A percentile compares a stretch with the other conserved stretches of the same genome.
These are phyloP conservation scores for Anniella stebbinsi DNA, from an alignment of 2,797 vertebrate species.

Conservation along the genomic window DNA sequence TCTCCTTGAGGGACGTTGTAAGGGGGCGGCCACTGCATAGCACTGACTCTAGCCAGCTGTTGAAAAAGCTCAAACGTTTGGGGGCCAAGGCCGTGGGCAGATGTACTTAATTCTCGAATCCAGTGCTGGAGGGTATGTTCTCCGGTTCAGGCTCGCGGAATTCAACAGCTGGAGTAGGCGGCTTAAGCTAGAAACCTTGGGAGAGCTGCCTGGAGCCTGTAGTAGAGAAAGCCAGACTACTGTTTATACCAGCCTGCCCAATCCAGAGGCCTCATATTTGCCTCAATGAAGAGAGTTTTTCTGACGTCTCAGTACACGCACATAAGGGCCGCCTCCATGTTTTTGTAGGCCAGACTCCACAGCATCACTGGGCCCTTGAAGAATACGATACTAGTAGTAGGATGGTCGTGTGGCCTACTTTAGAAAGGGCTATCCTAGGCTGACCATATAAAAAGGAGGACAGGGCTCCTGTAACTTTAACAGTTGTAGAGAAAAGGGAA, in stretches of 20 bases:
- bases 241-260: background rate
- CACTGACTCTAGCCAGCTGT: background rate
- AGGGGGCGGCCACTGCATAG: background rate
- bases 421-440: background rate
- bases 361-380: background rate
- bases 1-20: background rate
- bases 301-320: no score
- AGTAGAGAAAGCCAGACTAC: background rate
- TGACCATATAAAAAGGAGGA: no score
- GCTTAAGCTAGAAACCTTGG: no score
- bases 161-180: background rate
- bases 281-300: no score
- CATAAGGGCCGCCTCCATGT: background rate
- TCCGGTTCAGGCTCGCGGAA: background rate
- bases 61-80: background rate
- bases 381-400: background rate
- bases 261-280: background rate
- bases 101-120: background rate
- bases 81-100: background rate
- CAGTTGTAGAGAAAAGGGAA: no score
- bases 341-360: background rate
- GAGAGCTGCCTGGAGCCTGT: background rate
- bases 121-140: background rate
- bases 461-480: no score
- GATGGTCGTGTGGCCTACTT: background rate